Evolutionary conservation across 1,140 invertebrate species (phyloP).

Genomic region (Telenomus remus): DNA sequence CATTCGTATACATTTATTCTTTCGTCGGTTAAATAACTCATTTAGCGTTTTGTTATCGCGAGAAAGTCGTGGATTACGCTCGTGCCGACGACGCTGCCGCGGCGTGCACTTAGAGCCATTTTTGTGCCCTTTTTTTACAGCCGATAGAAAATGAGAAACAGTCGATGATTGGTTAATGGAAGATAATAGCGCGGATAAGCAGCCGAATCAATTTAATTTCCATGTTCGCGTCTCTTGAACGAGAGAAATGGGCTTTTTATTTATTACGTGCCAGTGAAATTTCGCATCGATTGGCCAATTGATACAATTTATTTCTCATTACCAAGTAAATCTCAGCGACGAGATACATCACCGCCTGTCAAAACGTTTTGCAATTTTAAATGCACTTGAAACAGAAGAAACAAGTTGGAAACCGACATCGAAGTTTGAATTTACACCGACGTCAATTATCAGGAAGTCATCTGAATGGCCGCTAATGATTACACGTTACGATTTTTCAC

Average conservation of each 20-base stretch:
- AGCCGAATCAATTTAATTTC: background rate
- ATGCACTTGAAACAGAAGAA: too few species aligned
- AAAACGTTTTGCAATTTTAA: too few species aligned
- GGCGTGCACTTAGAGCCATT: background rate
- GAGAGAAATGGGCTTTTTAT: too few species aligned
- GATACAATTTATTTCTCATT: constrained; percentile 1
- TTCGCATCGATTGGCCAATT: background rate
- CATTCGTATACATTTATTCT: constrained; percentile 20
- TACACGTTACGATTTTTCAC: constrained; percentile 21
- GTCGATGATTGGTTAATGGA: constrained; percentile 11
- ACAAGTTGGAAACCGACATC: too few species aligned
- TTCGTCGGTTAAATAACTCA: constrained; percentile 25
- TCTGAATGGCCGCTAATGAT: constrained; percentile 35
- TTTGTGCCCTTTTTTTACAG: background rate
- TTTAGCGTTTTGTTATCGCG: constrained; percentile 26
- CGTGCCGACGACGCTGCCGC: constrained; percentile 1
- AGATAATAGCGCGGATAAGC: constrained; percentile 15
- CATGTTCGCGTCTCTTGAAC: background rate
- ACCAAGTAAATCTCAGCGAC: constrained; percentile 4
- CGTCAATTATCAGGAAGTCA: constrained; percentile 3
- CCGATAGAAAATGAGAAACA: background rate
- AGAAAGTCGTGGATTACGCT: constrained; percentile 32
- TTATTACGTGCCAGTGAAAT: too few species aligned
- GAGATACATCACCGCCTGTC: too few species aligned
- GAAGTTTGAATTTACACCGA: too few species aligned